Conservation (phyloP, 2,113 vertebrate genomes). For the Fukomys damarensis region DNA sequence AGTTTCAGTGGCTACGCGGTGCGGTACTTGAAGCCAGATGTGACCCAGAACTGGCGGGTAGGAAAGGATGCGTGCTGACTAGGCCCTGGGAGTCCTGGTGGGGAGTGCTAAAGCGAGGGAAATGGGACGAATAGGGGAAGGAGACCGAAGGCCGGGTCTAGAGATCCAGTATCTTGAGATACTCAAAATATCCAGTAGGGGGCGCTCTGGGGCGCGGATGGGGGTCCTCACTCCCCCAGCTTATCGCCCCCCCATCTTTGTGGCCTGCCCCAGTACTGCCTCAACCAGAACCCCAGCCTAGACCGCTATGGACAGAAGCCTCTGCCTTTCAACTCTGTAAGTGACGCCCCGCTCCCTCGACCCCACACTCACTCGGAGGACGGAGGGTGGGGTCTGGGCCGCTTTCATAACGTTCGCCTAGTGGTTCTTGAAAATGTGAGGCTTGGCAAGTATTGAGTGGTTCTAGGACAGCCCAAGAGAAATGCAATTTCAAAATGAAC, state of each 20-base stretch:
- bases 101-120: background rate
- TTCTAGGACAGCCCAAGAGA: background rate
- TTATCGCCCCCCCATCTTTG: background rate
- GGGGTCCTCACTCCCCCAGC: fast-evolving
- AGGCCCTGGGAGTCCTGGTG: background rate
- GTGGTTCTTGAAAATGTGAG: background rate
- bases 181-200: background rate
- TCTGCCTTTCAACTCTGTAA: slow-evolving; percentile 80
- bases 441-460: background rate
- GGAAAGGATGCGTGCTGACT: background rate
- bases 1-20: slow-evolving; percentile 79
- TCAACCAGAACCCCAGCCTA: slow-evolving; percentile 82
- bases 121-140: background rate
- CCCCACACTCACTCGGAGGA: background rate
- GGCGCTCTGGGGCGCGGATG: background rate
- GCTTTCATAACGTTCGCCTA: background rate
- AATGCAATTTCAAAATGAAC: background rate
- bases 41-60: slow-evolving; percentile 83
- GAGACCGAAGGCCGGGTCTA: background rate
- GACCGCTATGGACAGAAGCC: slow-evolving; percentile 81
- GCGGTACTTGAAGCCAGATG: slow-evolving; percentile 76
- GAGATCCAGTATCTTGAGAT: no score
- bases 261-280: slow-evolving; percentile 73
- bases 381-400: background rate
- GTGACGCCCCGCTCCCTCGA: background rate